Evolutionary conservation across 1,140 invertebrate genomes (phyloP).

Genomic region (Anoplophora glabripennis): DNA sequence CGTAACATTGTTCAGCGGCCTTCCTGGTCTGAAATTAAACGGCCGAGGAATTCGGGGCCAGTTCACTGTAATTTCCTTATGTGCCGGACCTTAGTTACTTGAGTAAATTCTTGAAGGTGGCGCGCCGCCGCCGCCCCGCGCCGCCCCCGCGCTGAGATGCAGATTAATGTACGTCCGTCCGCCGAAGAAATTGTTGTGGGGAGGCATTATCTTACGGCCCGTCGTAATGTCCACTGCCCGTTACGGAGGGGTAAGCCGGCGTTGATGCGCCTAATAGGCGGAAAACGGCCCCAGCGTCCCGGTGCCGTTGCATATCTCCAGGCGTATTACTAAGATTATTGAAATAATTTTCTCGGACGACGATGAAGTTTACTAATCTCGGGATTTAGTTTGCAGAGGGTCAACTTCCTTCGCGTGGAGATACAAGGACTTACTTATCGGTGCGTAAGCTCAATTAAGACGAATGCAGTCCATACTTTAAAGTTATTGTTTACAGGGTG

Average conservation of each 20-base stretch:
- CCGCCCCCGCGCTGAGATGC: slow-evolving; percentile 39
- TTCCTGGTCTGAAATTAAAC: slow-evolving; percentile 43
- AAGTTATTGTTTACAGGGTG: too few species aligned
- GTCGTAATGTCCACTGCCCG: slow-evolving; percentile 13
- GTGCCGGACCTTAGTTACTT: slow-evolving; percentile 38
- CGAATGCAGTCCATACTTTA: too few species aligned
- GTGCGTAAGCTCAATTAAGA: too few species aligned
- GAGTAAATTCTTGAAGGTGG: slow-evolving; percentile 7
- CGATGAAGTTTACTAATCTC: slow-evolving; percentile 1
- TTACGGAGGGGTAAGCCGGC: background rate
- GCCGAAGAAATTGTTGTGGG: slow-evolving; percentile 44
- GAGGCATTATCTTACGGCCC: slow-evolving; percentile 13
- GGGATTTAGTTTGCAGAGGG: slow-evolving; percentile 5
- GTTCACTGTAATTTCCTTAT: slow-evolving; percentile 42
- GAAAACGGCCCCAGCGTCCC: slow-evolving; percentile 10
- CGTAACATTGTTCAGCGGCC: slow-evolving; percentile 32
- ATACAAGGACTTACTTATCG: too few species aligned
- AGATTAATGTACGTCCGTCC: slow-evolving; percentile 50
- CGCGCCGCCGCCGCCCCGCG: slow-evolving; percentile 4
- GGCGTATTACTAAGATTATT: slow-evolving; percentile 6
- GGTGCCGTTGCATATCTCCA: slow-evolving; percentile 1
- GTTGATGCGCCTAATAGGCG: slow-evolving; percentile 1
- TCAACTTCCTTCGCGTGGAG: background rate
- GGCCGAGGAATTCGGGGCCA: slow-evolving; percentile 41
- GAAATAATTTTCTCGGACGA: slow-evolving; percentile 7